Base-by-base conservation (phyloP, 2,797 vertebrate genomes). In the Poecilia gillii region DNA sequence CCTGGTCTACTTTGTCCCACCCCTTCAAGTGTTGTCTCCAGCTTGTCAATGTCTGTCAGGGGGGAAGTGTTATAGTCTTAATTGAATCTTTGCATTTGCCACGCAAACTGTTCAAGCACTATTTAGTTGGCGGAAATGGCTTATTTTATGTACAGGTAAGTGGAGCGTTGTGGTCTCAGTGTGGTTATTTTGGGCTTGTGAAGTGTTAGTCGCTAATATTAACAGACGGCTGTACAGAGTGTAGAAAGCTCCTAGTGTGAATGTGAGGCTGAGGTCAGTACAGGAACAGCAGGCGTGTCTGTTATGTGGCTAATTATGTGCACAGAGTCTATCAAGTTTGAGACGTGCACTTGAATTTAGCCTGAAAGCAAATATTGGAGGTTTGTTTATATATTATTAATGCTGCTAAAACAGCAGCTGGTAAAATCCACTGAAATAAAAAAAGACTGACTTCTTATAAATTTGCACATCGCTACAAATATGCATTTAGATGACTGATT, bases 1-100 rank as follows among this genome's bases (percentile, higher is more conserved):
- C 81, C 51, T 46, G 81, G 72, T 77, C 64, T 62, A 49, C 73
- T 91, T 82, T 83, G 75, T 89, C 78, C 73, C 12, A 36, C 81
- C 72, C 77, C 43, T 86, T 36, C 78, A 70, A 62, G 45, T 70
- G 70, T 86, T 83, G 73, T 77, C 76, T 77, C 13, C 71, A 47
- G 71, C 72, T 77, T 82, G 75, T 80, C 82, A 4, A 11, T 68
- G 72, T 79, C 41, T 79, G 75, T 74, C 20, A 73, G n/a, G 31
- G 33, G 70, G n/a, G 75, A 87, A 81, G 28, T 70, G 13, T 47
- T 51, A 20, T 46, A 71, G 33, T 74, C 31, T 76, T 28, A 31
- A 85, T 43, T 80, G 6, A 81, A 33, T 28, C 36, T 74, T 13
- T 20, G 11, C 41, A 75, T 84, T 78, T 73, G 46, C 31, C 11